Base-by-base conservation (phyloP, 1,140 invertebrate genomes). In the Armadillidium nasatum region DNA sequence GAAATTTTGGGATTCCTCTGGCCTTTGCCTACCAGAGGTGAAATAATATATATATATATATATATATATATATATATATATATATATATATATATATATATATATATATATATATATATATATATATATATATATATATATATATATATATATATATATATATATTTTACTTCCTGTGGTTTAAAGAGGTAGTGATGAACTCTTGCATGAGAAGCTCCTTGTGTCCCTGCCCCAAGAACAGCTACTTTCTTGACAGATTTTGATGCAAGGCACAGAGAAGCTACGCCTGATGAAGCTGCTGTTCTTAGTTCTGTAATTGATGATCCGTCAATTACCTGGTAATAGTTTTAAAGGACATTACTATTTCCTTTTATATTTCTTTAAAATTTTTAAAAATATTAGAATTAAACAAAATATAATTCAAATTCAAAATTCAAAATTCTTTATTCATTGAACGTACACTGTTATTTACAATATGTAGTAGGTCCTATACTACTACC, bases 281-380 rank as follows among this genome's bases (percentile, higher is more conserved):
- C 85, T 9, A 85, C 83, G 21, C 83, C 84, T 66, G 85, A 86
- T 7, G 83, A 83, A 66, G 84, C 83, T 23, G 84, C 85, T 68
- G 85, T 86, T 79, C 85, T 83, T 79, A 84, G 83, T n/a, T 81
- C 80, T 72, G 85, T 86, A 19, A 86, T 84, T n/a, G 83, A 80
- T 46, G 83, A 82, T 19, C 84, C 85, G 83, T 86, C 85, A 54
- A 86, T 75, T 13, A 86, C 77, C 85, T 33, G 6, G n/a, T n/a
- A n/a, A n/a, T n/a, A n/a, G n/a, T n/a, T n/a, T 33, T 33, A 33
- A 33, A 33, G 2, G 6, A 33, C 33, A 33, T 33, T 33, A 33
- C 2, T 33, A 33, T 33, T 33, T 33, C 6, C 33, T 33, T 33
- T 33, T 3, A 3, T 33, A 3, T 33, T 33, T 33, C 6, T 33